Base-by-base conservation (phyloP, 2,113 vertebrate species). In the Otocyon megalotis region DNA sequence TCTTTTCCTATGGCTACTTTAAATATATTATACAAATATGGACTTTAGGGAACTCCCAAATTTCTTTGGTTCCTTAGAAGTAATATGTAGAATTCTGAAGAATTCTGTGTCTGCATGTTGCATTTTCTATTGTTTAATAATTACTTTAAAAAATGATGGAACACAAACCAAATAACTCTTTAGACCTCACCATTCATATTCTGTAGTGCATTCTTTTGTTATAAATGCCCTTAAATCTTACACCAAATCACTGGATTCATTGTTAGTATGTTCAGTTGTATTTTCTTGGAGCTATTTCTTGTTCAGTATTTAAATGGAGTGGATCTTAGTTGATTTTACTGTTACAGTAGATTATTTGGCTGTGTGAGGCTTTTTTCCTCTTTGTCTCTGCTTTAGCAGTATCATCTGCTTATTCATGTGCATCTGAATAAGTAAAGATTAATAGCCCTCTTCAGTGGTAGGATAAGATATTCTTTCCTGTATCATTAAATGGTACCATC, bases 251-350 rank as follows among this genome's bases (percentile, higher is more conserved):
- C 50, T 76, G 37, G 14, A 32, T 85, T 90, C 30, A 35, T 54
- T 85, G 26, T 77, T 89, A 79, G 19, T 32, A 58, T 74, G 81
- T 93, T 95, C 43, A 28, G n/a, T 96, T 30, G 20, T 50, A 54
- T 84, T 90, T 88, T 96, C 69, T 96, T 97, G 43, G 28, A 95
- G 76, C 20, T 87, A 3, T 89, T 82, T 67, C 74, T 96, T 32
- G 72, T 13, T 58, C 71, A 77, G 2, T 89, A 53, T 82, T 62
- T 89, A 93, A 86, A 92, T 93, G 5, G 32, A 58, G 53, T 91
- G 35, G 8, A 15, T 84, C 30, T 63, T 88, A 85, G 48, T 71
- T 86, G 35, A n/a, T 83, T 71, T 65, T 88, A 24, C 20, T 87
- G 54, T 83, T 92, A 67, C 3, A 13, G 2, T 90, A 74, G 83